A percentile compares a stretch with the other conserved stretches of the same genome.
Evolutionary conservation across 2,113 vertebrate species (phyloP).

Genomic region (Indri indri): DNA sequence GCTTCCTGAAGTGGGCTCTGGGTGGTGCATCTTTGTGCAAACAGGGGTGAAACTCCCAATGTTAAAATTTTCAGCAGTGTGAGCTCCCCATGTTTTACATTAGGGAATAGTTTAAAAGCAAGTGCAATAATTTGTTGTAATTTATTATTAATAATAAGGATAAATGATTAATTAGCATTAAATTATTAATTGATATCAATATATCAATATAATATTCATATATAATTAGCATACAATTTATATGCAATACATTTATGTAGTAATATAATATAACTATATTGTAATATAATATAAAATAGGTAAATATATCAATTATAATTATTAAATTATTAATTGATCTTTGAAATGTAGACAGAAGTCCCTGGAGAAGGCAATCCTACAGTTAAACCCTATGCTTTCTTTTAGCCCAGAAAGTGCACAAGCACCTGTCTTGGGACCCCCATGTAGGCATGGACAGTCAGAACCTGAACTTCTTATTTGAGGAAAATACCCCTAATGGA

Average conservation of each 20-base stretch:
- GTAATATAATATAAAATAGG: too few species aligned
- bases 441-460: neutral
- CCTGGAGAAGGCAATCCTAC: neutral
- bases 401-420: neutral
- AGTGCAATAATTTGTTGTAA: neutral
- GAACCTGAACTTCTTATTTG: neutral
- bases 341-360: neutral
- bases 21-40: neutral
- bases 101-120: neutral
- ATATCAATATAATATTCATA: neutral
- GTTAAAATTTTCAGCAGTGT: neutral
- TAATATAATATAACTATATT: neutral
- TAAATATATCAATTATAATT: neutral
- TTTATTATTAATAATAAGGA: neutral
- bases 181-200: neutral
- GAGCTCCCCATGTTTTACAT: neutral
- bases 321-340: neutral
- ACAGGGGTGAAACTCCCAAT: neutral
- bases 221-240: neutral
- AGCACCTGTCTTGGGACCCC: neutral
- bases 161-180: neutral
- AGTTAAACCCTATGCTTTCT: neutral
- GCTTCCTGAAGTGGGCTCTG: neutral
- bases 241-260: neutral
- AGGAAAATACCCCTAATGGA: neutral